A percentile compares a stretch with the other conserved stretches of the same genome.
Conservation (phyloP, 2,113 vertebrate genomes). For the Takifugu bimaculatus region DNA sequence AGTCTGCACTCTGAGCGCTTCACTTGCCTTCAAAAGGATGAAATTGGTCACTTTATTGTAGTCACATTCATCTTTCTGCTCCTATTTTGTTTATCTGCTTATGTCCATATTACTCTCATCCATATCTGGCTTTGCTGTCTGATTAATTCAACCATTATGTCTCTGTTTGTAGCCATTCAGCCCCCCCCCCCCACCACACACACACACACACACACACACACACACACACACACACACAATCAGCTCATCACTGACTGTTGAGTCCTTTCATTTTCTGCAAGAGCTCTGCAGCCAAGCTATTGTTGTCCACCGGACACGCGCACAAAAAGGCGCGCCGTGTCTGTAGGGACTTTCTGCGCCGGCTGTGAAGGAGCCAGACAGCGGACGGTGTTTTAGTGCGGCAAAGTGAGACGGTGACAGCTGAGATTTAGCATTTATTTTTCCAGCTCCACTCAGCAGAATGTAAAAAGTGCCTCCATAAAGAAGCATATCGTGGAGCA, state of each 20-base stretch:
- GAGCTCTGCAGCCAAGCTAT: slow-evolving; percentile 57
- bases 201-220: slow-evolving; percentile 67
- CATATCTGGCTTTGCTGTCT: slow-evolving; percentile 54
- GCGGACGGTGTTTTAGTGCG: slow-evolving; percentile 65
- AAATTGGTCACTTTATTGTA: too few species aligned
- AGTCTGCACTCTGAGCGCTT: too few species aligned
- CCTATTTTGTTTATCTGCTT: slow-evolving; percentile 35
- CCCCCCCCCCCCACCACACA: slow-evolving; percentile 49
- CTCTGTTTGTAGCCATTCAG: slow-evolving; percentile 39
- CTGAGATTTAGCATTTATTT: slow-evolving; percentile 73
- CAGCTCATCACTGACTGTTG: slow-evolving; percentile 70
- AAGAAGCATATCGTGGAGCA: slow-evolving; percentile 71
- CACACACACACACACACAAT: slow-evolving; percentile 79
- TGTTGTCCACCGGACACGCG: slow-evolving; percentile 18
- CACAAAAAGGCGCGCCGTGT: slow-evolving; percentile 56
- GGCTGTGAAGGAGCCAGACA: slow-evolving; percentile 30
- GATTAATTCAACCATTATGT: slow-evolving; percentile 63
- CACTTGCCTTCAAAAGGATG: too few species aligned
- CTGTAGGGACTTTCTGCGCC: slow-evolving; percentile 19
- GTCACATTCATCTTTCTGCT: slow-evolving; percentile 19
- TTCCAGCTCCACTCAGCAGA: slow-evolving; percentile 72
- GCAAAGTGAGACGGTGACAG: slow-evolving; percentile 61
- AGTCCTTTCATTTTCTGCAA: slow-evolving; percentile 79
- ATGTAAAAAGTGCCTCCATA: slow-evolving; percentile 71
- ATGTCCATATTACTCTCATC: slow-evolving; percentile 47